These are phyloP conservation scores for Macaca nemestrina DNA, from an alignment of 2,113 vertebrate genomes.

Conservation along the genomic window DNA sequence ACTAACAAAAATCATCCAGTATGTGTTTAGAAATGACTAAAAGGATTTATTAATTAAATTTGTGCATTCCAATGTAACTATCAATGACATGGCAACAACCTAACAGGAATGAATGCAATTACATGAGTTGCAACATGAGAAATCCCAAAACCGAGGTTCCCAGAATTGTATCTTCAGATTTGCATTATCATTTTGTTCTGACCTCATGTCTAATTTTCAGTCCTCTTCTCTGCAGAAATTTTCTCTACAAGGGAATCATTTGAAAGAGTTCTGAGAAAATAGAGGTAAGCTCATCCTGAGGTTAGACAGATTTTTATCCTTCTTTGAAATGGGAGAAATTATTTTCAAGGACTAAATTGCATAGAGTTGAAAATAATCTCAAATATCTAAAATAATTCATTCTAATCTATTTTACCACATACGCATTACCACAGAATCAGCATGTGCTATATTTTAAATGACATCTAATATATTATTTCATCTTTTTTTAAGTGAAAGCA, in stretches of 20 bases:
- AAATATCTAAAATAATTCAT: neutral
- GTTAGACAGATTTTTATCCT: neutral
- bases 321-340: neutral
- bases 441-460: constrained; percentile 8
- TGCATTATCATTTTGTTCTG: neutral
- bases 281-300: neutral
- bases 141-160: neutral
- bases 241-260: neutral
- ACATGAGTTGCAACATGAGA: neutral
- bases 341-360: neutral
- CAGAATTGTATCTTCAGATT: neutral
- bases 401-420: neutral
- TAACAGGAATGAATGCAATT: neutral
- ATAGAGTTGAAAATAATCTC: neutral
- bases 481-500: neutral
- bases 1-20: neutral
- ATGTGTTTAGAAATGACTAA: neutral
- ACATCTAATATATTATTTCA: neutral
- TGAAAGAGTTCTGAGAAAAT: neutral
- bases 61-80: neutral
- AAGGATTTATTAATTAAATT: neutral
- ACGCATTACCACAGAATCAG: neutral
- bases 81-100: neutral
- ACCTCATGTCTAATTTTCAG: neutral
- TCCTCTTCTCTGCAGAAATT: neutral